Conservation (phyloP, 2,888 invertebrate genomes). For the Lacanobia wlatinum region DNA sequence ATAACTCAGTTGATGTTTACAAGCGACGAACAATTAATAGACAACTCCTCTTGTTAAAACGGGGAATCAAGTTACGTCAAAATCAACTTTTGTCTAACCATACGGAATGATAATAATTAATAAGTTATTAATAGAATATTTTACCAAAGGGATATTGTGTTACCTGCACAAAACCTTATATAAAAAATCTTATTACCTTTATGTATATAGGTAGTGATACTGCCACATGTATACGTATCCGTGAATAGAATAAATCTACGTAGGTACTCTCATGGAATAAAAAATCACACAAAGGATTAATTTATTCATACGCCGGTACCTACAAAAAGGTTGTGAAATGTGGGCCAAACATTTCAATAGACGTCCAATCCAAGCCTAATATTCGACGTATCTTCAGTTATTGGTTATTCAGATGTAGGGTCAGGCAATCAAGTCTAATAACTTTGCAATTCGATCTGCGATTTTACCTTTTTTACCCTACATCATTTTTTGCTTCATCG, state of each 20-base stretch:
- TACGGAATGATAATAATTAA: background rate
- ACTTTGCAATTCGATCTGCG: slow-evolving; percentile 39
- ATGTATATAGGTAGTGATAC: no score
- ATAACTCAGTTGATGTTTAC: slow-evolving; percentile 35
- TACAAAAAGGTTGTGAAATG: slow-evolving; percentile 26
- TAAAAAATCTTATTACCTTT: no score
- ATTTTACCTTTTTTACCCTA: slow-evolving; percentile 27
- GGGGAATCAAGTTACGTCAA: slow-evolving; percentile 2
- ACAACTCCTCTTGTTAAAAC: slow-evolving; percentile 3
- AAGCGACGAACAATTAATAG: slow-evolving; percentile 20
- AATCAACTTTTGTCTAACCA: background rate
- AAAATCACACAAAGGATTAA: slow-evolving; percentile 20
- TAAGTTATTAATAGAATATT: no score
- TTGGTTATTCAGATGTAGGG: slow-evolving; percentile 45
- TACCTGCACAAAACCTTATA: background rate
- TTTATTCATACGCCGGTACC: slow-evolving; percentile 20
- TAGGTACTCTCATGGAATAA: background rate
- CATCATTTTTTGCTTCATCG: background rate
- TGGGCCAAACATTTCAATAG: slow-evolving; percentile 31
- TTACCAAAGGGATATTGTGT: no score
- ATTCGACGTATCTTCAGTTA: slow-evolving; percentile 38
- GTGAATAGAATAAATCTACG: background rate
- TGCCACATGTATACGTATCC: background rate
- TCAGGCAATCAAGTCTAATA: slow-evolving; percentile 46
- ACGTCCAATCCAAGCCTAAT: slow-evolving; percentile 14